These are phyloP conservation scores for Leptinotarsa peninsularis DNA, from an alignment of 2,888 invertebrate species.

Conservation along the genomic window DNA sequence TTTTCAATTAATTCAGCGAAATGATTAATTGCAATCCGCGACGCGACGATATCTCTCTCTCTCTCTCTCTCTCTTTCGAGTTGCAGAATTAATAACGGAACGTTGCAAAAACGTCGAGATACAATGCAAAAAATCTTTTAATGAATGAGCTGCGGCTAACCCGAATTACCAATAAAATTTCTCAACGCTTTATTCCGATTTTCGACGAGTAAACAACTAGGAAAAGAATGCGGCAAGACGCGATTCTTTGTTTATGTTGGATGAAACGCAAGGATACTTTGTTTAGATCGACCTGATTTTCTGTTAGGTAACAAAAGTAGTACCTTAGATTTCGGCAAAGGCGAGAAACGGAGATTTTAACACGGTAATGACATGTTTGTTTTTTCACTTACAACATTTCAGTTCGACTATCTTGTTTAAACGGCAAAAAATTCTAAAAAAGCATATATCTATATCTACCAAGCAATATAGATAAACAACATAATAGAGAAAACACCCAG, in stretches of 20 bases:
- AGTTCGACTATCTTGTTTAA: too few relatives aligned
- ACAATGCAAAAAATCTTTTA: background rate
- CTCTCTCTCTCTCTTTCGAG: background rate
- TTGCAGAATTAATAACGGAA: background rate
- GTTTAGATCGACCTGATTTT: slow-evolving; percentile 9
- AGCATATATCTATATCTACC: too few relatives aligned
- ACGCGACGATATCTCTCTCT: background rate
- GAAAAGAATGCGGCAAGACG: background rate
- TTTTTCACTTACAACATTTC: too few relatives aligned
- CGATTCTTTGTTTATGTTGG: background rate
- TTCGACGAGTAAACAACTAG: background rate
- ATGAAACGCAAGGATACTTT: background rate
- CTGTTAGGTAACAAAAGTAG: background rate
- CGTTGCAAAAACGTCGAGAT: background rate
- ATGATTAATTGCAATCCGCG: background rate
- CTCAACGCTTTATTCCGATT: too few relatives aligned
- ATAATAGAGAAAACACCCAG: too few relatives aligned
- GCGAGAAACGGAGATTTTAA: too few relatives aligned
- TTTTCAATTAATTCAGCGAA: slow-evolving; percentile 6
- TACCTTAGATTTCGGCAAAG: too few relatives aligned
- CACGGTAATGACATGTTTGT: too few relatives aligned
- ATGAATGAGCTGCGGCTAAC: background rate
- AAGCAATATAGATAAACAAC: too few relatives aligned
- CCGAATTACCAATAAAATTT: background rate
- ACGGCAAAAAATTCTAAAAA: too few relatives aligned